Base-by-base conservation (phyloP, 92 coral and sea anemone genomes). In the Siderastrea radians region DNA sequence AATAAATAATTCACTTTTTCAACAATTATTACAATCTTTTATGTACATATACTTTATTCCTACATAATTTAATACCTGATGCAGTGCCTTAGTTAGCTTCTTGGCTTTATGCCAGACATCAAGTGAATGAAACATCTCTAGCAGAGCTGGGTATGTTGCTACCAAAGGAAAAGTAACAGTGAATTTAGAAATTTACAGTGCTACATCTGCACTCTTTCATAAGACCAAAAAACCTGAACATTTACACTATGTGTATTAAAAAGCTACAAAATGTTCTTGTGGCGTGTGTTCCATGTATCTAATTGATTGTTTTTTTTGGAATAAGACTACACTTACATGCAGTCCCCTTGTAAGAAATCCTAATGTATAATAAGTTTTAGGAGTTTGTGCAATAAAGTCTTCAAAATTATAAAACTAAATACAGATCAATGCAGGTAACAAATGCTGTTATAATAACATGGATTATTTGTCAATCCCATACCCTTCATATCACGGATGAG, bases 41-140 rank as follows among this genome's bases (percentile, higher is more conserved):
- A 52, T 2, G n/a, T 60, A 3, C 9, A 60, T 9, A 51, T 51
- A 3, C 55, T 66, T 17, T 16, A 74, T 48, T 49, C 38, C 58
- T 49, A 49, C 84, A 73, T 16, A 16, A 67, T 85, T 69, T 1
- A 3, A 84, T 84, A 88, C 95, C 88, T 67, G 72, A 67, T 67
- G 72, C n/a, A 45, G 84, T 14, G 81, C 79, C 67, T 88, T 92
- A 71, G 69, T 77, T 10, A 91, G 81, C 62, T 92, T 92, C 80
- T 88, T 84, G 12, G 92, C 89, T 69, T 88, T 88, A 81, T 92
- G 90, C 92, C 95, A 92, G 49, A 88, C 88, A 80, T 88, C 95
- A 26, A 88, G 83, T 10, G 90, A 79, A 69, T 88, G 92, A 86
- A 92, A 88, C 2, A 92, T 16, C 72, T 92, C 68, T 26, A 51